Percentiles rank a stretch among this genome's conserved stretches.
Conservation (phyloP, 35 echinoderm and acorn worm species). For the Patiria miniata region DNA sequence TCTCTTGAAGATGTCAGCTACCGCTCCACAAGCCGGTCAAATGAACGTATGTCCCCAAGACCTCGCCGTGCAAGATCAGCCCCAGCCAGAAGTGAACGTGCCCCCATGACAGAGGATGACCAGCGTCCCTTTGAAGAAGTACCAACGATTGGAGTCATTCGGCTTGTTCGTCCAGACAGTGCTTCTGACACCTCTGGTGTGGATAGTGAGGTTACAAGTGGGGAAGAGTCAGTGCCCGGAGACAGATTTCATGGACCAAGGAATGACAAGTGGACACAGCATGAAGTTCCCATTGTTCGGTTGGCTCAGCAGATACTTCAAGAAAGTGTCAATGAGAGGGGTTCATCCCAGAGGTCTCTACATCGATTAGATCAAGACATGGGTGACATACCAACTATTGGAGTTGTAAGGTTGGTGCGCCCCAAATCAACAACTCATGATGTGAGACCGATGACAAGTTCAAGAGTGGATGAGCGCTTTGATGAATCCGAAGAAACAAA, state of each 20-base stretch:
- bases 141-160: slow-evolving; percentile 32
- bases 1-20: slow-evolving; percentile 13
- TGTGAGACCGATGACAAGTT: slow-evolving; percentile 1
- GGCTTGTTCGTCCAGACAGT: slow-evolving; percentile 19
- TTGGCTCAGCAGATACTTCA: slow-evolving; percentile 16
- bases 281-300: background rate
- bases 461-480: background rate
- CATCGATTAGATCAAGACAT: background rate
- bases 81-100: background rate
- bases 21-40: background rate
- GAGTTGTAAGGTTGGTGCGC: slow-evolving; percentile 32
- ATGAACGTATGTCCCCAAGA: background rate
- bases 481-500: background rate
- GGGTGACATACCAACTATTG: slow-evolving; percentile 23
- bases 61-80: slow-evolving; percentile 32
- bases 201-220: slow-evolving; percentile 2
- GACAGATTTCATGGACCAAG: background rate
- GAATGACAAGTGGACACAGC: too few relatives aligned
- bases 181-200: background rate
- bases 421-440: background rate
- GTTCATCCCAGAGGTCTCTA: background rate
- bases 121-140: background rate
- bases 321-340: background rate
- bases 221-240: slow-evolving; percentile 12
- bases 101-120: background rate